A percentile compares a stretch with the other conserved stretches of the same genome.
Evolutionary conservation across 2,888 invertebrate genomes (phyloP).

Genomic region (Sinelater perroti): DNA sequence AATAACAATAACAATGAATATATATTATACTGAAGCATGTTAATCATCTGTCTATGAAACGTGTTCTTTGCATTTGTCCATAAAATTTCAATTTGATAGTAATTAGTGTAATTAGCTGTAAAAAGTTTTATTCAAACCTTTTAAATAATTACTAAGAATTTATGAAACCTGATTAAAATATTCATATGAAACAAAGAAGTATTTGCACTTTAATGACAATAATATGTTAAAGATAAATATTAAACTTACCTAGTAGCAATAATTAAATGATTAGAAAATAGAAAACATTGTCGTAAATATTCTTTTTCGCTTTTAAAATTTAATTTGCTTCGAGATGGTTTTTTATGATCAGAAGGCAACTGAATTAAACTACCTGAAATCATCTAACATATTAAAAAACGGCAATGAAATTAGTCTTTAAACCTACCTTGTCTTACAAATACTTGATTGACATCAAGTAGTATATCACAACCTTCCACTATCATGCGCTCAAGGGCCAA

Average conservation of each 20-base stretch:
- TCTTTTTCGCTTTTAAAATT: conserved; percentile 76
- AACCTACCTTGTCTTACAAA: conserved; percentile 85
- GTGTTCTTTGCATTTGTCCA: no score
- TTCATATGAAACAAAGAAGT: no score
- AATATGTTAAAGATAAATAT: background rate
- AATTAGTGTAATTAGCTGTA: no score
- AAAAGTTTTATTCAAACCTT: no score
- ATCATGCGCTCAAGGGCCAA: conserved; percentile 93
- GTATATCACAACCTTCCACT: conserved; percentile 91
- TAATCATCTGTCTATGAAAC: no score
- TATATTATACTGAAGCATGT: no score
- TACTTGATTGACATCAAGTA: conserved; percentile 91
- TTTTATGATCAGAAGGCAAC: conserved; percentile 70
- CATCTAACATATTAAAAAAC: background rate
- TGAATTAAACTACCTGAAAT: conserved; percentile 77
- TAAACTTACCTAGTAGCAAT: conserved; percentile 75
- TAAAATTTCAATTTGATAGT: no score
- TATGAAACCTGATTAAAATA: no score
- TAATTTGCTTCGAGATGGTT: conserved; percentile 67
- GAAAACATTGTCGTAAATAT: conserved; percentile 81
- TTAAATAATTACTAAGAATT: no score
- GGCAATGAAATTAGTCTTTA: background rate
- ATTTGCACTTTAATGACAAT: no score
- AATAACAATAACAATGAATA: no score
- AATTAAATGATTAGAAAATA: conserved; percentile 90